These are phyloP conservation scores for Pelobates cultripes DNA, from an alignment of 2,797 vertebrate species.

Conservation along the genomic window DNA sequence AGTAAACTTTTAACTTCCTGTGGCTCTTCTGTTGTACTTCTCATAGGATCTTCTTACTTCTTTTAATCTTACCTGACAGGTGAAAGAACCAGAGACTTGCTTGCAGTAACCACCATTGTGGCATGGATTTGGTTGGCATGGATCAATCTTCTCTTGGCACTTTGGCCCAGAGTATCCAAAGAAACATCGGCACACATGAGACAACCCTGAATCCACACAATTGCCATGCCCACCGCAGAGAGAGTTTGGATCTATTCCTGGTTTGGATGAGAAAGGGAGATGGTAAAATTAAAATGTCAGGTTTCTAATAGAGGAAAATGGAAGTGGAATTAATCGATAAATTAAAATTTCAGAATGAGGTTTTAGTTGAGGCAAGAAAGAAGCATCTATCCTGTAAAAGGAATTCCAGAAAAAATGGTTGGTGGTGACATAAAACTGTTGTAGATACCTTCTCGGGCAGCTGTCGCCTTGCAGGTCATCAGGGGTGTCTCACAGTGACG, in stretches of 20 bases:
- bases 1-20: no score
- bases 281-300: neutral
- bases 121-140: slow-evolving; percentile 62
- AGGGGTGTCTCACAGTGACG: slow-evolving; percentile 90
- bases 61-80: slow-evolving; percentile 55
- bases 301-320: neutral
- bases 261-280: neutral
- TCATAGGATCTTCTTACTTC: neutral
- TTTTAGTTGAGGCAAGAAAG: no score
- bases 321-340: neutral
- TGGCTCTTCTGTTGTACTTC: neutral
- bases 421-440: neutral
- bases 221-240: slow-evolving; percentile 41
- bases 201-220: slow-evolving; percentile 35
- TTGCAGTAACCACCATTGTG: slow-evolving; percentile 63
- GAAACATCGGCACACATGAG: slow-evolving; percentile 41
- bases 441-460: slow-evolving; percentile 73
- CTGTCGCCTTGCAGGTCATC: slow-evolving; percentile 82
- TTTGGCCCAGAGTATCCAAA: slow-evolving; percentile 60
- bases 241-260: slow-evolving; percentile 12
- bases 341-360: no score
- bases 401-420: no score
- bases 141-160: slow-evolving; percentile 59
- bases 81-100: slow-evolving; percentile 57
- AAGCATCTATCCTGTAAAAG: no score